Percentiles rank a stretch among this genome's conserved stretches.
These are phyloP conservation scores for Lepidostoma basale DNA, from an alignment of 1,140 invertebrate genomes.

Conservation along the genomic window DNA sequence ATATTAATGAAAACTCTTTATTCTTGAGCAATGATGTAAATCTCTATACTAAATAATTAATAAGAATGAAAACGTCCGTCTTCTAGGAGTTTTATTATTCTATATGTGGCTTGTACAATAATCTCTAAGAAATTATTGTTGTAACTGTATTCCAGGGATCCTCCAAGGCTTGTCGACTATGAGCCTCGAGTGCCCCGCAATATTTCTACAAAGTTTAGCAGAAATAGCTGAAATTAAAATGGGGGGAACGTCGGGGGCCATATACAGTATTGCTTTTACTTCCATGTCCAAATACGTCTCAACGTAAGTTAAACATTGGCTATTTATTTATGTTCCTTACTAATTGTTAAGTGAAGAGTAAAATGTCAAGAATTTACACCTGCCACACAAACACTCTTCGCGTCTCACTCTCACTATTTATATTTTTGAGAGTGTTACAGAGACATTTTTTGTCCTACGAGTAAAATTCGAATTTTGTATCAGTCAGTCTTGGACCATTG, in stretches of 20 bases:
- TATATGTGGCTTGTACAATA: neutral
- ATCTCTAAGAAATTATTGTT: neutral
- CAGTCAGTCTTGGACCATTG: neutral
- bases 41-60: too few species aligned
- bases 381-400: too few species aligned
- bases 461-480: too few species aligned
- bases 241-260: conserved; percentile 75
- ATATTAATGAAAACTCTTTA: too few species aligned
- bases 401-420: too few species aligned
- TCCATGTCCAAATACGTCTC: conserved; percentile 61
- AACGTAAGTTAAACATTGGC: conserved; percentile 43
- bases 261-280: conserved; percentile 76
- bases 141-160: conserved; percentile 49
- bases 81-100: too few species aligned
- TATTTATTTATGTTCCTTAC: neutral
- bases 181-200: conserved; percentile 53
- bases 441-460: neutral
- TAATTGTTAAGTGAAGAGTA: too few species aligned
- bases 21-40: too few species aligned
- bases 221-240: conserved; percentile 68
- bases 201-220: conserved; percentile 62
- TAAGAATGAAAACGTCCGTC: too few species aligned
- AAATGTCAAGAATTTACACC: too few species aligned
- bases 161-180: conserved; percentile 52
- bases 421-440: too few species aligned